Evolutionary conservation across 2,888 invertebrate genomes (phyloP).

Genomic region (Ormia ochracea): DNA sequence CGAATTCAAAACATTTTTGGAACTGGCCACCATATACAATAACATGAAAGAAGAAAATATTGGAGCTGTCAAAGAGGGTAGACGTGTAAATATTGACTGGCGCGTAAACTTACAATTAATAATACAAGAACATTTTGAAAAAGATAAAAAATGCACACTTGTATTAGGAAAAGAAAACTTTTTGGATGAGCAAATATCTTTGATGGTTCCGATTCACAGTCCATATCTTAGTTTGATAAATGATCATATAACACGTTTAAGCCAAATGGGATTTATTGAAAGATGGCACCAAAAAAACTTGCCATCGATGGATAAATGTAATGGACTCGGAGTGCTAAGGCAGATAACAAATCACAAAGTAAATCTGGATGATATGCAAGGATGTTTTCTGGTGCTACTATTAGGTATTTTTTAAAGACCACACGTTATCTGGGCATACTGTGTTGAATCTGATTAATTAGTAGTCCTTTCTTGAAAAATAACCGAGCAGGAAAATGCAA

Average conservation of each 20-base stretch:
- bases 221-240: slow-evolving; percentile 88
- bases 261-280: slow-evolving; percentile 88
- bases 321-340: slow-evolving; percentile 80
- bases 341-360: slow-evolving; percentile 92
- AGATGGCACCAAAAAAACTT: slow-evolving; percentile 89
- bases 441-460: neutral
- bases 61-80: slow-evolving; percentile 80
- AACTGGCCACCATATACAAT: slow-evolving; percentile 79
- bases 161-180: slow-evolving; percentile 86
- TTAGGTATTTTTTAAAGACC: slow-evolving; percentile 79
- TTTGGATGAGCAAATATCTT: slow-evolving; percentile 86
- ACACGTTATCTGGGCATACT: neutral
- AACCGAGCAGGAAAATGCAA: neutral
- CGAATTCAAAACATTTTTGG: slow-evolving; percentile 78
- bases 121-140: slow-evolving; percentile 83
- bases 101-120: slow-evolving; percentile 85
- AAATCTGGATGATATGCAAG: slow-evolving; percentile 93
- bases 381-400: slow-evolving; percentile 90
- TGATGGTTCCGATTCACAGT: slow-evolving; percentile 85
- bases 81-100: slow-evolving; percentile 89
- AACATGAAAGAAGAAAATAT: slow-evolving; percentile 78
- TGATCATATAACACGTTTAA: slow-evolving; percentile 86
- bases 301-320: slow-evolving; percentile 88
- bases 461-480: neutral
- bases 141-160: slow-evolving; percentile 85